Conservation (phyloP, 2,113 vertebrate genomes). For the Callithrix jacchus region DNA sequence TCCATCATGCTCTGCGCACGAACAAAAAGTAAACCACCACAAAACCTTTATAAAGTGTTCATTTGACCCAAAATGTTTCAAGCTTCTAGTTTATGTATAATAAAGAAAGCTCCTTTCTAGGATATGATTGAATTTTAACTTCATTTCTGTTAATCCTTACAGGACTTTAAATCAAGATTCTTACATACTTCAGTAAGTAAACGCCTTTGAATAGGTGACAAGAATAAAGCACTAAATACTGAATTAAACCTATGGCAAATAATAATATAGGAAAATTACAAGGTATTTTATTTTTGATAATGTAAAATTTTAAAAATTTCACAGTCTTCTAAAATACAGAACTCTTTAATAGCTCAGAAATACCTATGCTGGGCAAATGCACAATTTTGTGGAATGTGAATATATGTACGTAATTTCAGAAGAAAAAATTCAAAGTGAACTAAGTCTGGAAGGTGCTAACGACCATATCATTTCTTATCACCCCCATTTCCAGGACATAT, state of each 20-base stretch:
- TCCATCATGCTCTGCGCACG: neutral
- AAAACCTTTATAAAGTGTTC: neutral
- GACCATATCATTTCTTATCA: neutral
- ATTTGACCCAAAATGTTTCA: neutral
- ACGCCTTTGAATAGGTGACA: neutral
- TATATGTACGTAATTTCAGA: neutral
- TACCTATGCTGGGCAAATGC: neutral
- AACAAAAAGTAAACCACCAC: neutral
- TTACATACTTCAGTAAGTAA: constrained; percentile 4
- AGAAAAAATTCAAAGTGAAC: neutral
- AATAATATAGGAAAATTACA: neutral
- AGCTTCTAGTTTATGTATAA: neutral
- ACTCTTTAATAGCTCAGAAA: neutral
- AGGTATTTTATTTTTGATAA: neutral
- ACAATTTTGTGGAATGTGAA: neutral
- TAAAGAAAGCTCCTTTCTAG: neutral
- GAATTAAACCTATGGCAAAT: neutral
- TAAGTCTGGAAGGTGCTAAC: neutral
- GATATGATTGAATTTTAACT: neutral
- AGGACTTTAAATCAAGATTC: neutral
- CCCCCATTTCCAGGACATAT: neutral
- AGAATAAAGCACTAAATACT: neutral
- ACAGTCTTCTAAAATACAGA: neutral
- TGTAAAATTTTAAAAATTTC: neutral
- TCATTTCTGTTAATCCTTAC: neutral